A percentile compares a stretch with the other conserved stretches of the same genome.
These are phyloP conservation scores for Yponomeuta plumbellus DNA, from an alignment of 2,888 invertebrate species.

Conservation along the genomic window DNA sequence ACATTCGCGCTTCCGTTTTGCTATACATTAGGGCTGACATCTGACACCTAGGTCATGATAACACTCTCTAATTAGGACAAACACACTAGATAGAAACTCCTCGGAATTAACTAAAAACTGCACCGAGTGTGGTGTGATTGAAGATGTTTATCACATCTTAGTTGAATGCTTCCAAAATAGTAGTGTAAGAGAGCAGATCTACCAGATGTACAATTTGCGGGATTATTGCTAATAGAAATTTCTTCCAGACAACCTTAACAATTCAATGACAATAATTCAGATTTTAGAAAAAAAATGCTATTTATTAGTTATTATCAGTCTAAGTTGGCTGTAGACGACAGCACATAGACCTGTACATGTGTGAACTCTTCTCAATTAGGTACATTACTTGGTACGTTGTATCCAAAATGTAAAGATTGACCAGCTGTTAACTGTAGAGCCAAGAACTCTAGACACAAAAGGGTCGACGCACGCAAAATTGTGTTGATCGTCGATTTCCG, in stretches of 20 bases:
- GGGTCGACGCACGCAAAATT: neutral
- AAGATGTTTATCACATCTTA: too few relatives aligned
- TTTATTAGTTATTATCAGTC: too few relatives aligned
- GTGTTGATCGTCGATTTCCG: neutral
- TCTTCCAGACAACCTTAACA: too few relatives aligned
- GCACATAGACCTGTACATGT: too few relatives aligned
- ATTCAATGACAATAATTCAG: too few relatives aligned
- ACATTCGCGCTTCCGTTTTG: constrained; percentile 4
- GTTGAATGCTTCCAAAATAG: too few relatives aligned
- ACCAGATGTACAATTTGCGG: too few relatives aligned
- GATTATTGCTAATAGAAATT: too few relatives aligned
- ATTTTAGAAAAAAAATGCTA: too few relatives aligned
- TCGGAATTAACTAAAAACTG: neutral
- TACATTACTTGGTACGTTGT: neutral
- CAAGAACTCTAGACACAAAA: neutral
- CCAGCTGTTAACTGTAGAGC: neutral
- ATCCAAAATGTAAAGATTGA: neutral
- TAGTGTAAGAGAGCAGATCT: too few relatives aligned
- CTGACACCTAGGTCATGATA: constrained; percentile 8
- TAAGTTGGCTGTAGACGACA: too few relatives aligned
- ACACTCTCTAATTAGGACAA: constrained; percentile 7
- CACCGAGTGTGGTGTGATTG: too few relatives aligned
- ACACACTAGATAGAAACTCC: neutral
- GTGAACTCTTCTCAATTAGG: neutral
- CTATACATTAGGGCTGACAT: constrained; percentile 9